Conservation (phyloP, 1,140 invertebrate genomes). For the Lepidurus arcticus region DNA sequence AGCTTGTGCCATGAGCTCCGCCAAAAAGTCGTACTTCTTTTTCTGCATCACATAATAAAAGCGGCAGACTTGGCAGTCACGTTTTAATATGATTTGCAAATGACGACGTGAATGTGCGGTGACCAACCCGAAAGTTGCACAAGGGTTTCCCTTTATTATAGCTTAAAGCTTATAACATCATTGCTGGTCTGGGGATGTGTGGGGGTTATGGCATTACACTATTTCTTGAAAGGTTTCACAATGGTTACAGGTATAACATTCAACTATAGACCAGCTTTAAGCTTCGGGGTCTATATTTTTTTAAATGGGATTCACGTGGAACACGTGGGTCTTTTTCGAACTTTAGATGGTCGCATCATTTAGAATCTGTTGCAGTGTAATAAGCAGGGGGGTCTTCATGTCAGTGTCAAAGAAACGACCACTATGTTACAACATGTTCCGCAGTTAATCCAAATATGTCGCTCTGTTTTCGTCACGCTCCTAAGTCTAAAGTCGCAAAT, state of each 20-base stretch:
- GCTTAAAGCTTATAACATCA: not conserved
- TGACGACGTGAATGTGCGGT: not conserved
- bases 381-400: not conserved
- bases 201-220: not conserved
- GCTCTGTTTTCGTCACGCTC: not conserved
- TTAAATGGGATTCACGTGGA: not conserved
- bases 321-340: not conserved
- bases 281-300: not conserved
- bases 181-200: not conserved
- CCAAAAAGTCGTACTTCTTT: too few species aligned
- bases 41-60: not conserved
- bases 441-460: not conserved
- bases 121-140: not conserved
- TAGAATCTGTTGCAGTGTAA: not conserved
- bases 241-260: not conserved
- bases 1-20: too few species aligned
- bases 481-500: not conserved
- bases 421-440: not conserved
- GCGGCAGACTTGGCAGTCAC: not conserved
- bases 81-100: constrained; percentile 22
- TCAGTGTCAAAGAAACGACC: not conserved
- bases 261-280: not conserved
- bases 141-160: not conserved
- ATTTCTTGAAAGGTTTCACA: not conserved
- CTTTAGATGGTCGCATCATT: not conserved